Conservation (phyloP, 1,140 invertebrate species). For the Apis cerana region DNA sequence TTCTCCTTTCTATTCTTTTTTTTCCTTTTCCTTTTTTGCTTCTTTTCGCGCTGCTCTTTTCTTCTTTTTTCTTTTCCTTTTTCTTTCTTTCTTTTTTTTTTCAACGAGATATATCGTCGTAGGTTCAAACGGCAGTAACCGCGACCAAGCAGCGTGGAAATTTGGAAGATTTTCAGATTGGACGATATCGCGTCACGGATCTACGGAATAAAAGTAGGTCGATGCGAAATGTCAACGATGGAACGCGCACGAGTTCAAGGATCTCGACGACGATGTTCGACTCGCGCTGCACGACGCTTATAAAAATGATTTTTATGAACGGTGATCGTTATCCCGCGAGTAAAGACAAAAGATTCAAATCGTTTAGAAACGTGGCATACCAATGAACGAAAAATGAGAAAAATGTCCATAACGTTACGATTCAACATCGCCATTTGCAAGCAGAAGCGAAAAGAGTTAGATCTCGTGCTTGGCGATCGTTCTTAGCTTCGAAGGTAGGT, state of each 20-base stretch:
- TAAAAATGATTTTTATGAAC: no score
- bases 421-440: not conserved
- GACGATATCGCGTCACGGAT: conserved; percentile 42
- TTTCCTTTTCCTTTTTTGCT: not conserved
- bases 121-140: conserved; percentile 69
- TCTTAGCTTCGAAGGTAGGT: not conserved
- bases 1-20: conserved; percentile 21
- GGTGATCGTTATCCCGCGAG: not conserved
- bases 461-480: no score
- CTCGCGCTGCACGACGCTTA: not conserved
- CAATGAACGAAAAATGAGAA: no score
- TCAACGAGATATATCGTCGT: conserved; percentile 60
- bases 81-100: not conserved
- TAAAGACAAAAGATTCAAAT: no score
- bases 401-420: no score
- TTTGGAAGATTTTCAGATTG: conserved; percentile 41
- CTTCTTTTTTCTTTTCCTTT: not conserved
- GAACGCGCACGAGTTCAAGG: not conserved
- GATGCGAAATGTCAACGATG: conserved; percentile 23
- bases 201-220: conserved; percentile 3
- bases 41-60: not conserved
- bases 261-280: no score
- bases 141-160: conserved; percentile 70
- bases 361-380: no score
- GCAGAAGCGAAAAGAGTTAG: no score